Conservation (phyloP, 2,888 invertebrate species). For the Chaetoderma sp. region DNA sequence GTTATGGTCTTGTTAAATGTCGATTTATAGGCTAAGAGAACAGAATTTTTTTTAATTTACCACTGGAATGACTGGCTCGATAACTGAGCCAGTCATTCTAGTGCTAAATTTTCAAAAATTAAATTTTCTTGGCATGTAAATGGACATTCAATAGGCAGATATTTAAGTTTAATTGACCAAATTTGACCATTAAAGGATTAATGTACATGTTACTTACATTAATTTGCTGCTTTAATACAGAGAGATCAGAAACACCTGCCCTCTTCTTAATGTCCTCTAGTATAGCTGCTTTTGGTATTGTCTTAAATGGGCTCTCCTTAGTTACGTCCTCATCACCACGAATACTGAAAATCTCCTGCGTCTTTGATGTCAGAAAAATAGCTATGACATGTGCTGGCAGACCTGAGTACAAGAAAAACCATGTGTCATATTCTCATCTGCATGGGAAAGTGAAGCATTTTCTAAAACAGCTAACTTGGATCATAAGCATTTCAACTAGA, state of each 20-base stretch:
- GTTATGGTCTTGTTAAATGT: too few species aligned
- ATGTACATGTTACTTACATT: conserved; percentile 53
- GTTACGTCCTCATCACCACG: conserved; percentile 65
- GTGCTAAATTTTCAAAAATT: too few species aligned
- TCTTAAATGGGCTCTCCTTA: conserved; percentile 60
- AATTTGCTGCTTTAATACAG: conserved; percentile 63
- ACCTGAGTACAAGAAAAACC: conserved; percentile 34
- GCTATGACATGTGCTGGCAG: conserved; percentile 63
- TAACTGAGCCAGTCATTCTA: too few species aligned
- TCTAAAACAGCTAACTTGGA: not conserved
- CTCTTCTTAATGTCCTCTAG: conserved; percentile 63
- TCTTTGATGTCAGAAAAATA: conserved; percentile 65
- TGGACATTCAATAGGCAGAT: too few species aligned
- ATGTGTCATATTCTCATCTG: not conserved
- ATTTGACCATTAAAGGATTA: too few species aligned
- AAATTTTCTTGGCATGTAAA: too few species aligned
- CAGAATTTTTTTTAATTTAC: too few species aligned
- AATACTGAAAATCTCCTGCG: conserved; percentile 66
- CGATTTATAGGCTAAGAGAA: too few species aligned
- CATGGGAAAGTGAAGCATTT: not conserved
- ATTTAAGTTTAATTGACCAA: too few species aligned
- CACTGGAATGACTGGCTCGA: too few species aligned
- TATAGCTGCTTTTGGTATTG: conserved; percentile 64
- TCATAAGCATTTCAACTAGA: not conserved
- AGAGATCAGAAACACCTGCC: conserved; percentile 68